These are phyloP conservation scores for Lottia gigantea DNA, from an alignment of 2,888 invertebrate genomes.

Conservation along the genomic window DNA sequence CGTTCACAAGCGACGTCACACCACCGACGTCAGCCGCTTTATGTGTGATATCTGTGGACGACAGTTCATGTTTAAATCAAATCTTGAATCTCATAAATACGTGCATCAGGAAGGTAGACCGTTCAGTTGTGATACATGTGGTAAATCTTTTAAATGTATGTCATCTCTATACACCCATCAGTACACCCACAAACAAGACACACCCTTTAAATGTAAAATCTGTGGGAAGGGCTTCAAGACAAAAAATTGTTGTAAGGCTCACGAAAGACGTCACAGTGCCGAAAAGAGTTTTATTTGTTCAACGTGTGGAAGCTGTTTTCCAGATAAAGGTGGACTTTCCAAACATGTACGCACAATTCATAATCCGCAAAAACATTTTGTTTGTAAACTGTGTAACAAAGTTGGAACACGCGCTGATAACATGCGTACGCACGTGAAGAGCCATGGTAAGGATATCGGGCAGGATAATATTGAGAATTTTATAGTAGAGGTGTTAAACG, in stretches of 20 bases:
- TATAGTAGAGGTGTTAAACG: constrained; percentile 14
- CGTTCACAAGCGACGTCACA: constrained; percentile 52
- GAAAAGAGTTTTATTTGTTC: constrained; percentile 50
- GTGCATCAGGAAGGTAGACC: constrained; percentile 53
- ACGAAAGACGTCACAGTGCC: constrained; percentile 53
- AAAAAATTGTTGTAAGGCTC: constrained; percentile 55
- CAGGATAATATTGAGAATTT: constrained; percentile 14
- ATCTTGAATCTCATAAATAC: constrained; percentile 54
- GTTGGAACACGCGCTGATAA: constrained; percentile 55
- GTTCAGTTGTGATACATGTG: constrained; percentile 51
- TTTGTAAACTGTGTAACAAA: constrained; percentile 60
- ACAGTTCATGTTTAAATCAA: constrained; percentile 58
- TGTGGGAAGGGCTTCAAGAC: constrained; percentile 62
- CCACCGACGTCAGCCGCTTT: constrained; percentile 43
- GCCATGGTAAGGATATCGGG: constrained; percentile 35
- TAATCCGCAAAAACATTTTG: constrained; percentile 48
- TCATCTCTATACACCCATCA: constrained; percentile 60
- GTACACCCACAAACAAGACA: constrained; percentile 53
- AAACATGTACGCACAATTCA: constrained; percentile 62
- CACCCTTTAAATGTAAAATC: constrained; percentile 45
- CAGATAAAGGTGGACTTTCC: constrained; percentile 60
- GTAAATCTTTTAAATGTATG: constrained; percentile 56
- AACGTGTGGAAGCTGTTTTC: constrained; percentile 56
- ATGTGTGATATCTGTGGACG: constrained; percentile 59
- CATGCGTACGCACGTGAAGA: constrained; percentile 56